Conservation (phyloP, 2,113 vertebrate genomes). For the Charina bottae region DNA sequence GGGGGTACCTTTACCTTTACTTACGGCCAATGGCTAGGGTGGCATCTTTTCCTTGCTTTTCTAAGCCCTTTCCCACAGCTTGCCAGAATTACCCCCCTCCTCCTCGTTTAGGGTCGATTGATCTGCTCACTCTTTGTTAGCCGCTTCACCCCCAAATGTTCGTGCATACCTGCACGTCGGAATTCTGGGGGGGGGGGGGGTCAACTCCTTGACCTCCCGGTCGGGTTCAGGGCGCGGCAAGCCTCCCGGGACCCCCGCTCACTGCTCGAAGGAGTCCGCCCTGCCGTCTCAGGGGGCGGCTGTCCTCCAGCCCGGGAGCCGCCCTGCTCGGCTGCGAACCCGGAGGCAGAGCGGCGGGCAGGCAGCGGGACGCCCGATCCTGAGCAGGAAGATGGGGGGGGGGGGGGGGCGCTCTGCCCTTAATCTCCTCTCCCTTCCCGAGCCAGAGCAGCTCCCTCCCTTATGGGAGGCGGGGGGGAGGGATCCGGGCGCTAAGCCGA, state of each 20-base stretch:
- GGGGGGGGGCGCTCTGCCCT: neutral
- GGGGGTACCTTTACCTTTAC: too few relatives aligned
- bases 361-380: neutral
- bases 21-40: neutral
- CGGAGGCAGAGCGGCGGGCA: too few relatives aligned
- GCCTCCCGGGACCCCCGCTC: neutral
- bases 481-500: conserved; percentile 77
- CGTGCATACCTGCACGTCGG: neutral
- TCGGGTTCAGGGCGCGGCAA: too few relatives aligned
- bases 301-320: neutral
- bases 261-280: neutral
- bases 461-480: conserved; percentile 61
- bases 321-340: neutral
- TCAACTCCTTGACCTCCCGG: neutral
- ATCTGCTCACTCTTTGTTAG: neutral
- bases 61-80: neutral
- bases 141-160: neutral
- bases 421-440: conserved; percentile 44
- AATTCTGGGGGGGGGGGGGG: neutral
- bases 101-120: neutral
- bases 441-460: conserved; percentile 69
- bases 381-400: neutral
- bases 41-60: neutral
- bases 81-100: neutral
- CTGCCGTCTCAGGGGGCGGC: neutral